Evolutionary conservation across 2,797 vertebrate genomes (phyloP).

Genomic region (Sebastes vulpes): DNA sequence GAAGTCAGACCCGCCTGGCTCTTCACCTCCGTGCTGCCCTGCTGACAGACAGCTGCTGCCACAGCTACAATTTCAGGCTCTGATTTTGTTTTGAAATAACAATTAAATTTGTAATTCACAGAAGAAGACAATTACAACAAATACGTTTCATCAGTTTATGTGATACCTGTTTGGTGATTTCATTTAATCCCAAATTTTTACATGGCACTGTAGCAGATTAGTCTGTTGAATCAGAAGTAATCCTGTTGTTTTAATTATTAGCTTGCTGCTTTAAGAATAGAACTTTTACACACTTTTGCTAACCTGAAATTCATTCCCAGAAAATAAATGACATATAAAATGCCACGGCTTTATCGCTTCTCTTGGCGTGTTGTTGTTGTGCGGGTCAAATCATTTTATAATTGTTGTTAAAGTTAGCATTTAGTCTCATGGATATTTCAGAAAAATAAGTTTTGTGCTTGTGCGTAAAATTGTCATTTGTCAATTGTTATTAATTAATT

Average conservation of each 20-base stretch:
- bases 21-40: not conserved
- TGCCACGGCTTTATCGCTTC: not conserved
- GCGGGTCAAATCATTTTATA: not conserved
- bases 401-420: not conserved
- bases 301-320: constrained; percentile 41
- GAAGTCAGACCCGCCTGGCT: not conserved
- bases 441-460: not conserved
- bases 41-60: not conserved
- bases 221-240: constrained; percentile 31
- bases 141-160: constrained; percentile 6
- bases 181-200: constrained; percentile 28
- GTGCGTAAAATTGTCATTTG: not conserved
- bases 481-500: not conserved
- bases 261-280: constrained; percentile 53
- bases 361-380: not conserved
- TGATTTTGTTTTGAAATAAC: constrained; percentile 3
- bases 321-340: constrained; percentile 61
- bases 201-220: constrained; percentile 38
- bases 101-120: constrained; percentile 8
- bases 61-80: not conserved
- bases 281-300: constrained; percentile 67
- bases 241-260: constrained; percentile 55
- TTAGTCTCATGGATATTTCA: not conserved
- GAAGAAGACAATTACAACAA: constrained; percentile 1
- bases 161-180: constrained; percentile 23